phyloP scores from a whole-genome alignment of 2,797 vertebrate species.

The Hoplostethus atlanticus region DNA sequence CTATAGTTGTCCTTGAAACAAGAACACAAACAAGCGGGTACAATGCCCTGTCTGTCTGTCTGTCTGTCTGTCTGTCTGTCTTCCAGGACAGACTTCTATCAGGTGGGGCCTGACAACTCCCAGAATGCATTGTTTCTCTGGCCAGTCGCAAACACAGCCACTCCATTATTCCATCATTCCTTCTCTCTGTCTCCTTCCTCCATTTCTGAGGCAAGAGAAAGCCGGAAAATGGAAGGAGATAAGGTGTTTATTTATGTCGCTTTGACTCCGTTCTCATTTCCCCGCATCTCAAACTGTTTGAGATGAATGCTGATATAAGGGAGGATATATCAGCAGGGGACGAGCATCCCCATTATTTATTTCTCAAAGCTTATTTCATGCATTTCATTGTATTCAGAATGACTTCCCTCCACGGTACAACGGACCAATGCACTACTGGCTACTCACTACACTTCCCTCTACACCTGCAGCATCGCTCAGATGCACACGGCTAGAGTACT shows the following conservation, averaged over 20 bases:
- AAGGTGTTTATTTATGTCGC: slow-evolving; percentile 54
- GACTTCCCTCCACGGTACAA: neutral
- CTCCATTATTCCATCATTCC: slow-evolving; percentile 12
- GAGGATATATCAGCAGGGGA: slow-evolving; percentile 1
- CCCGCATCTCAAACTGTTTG: slow-evolving; percentile 7
- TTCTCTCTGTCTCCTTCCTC: slow-evolving; percentile 16
- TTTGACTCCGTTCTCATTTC: slow-evolving; percentile 43
- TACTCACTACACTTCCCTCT: neutral
- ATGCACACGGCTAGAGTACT: neutral
- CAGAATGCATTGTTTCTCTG: slow-evolving; percentile 26
- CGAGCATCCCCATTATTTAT: neutral
- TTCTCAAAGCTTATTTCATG: slow-evolving; percentile 8
- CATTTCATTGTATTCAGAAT: slow-evolving; percentile 14
- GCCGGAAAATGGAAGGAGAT: slow-evolving; percentile 28
- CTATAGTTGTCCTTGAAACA: slow-evolving; percentile 27
- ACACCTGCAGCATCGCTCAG: neutral
- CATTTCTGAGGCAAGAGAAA: slow-evolving; percentile 34
- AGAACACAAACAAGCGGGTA: slow-evolving; percentile 24
- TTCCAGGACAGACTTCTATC: neutral
- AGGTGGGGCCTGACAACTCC: slow-evolving; percentile 27
- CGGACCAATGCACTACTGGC: slow-evolving; percentile 6
- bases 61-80: slow-evolving; percentile 16
- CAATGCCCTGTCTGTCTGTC: neutral
- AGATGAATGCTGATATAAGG: slow-evolving; percentile 11
- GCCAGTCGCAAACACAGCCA: slow-evolving; percentile 25